Conservation (phyloP, 1,140 invertebrate species). For the Melanaphis sacchari region DNA sequence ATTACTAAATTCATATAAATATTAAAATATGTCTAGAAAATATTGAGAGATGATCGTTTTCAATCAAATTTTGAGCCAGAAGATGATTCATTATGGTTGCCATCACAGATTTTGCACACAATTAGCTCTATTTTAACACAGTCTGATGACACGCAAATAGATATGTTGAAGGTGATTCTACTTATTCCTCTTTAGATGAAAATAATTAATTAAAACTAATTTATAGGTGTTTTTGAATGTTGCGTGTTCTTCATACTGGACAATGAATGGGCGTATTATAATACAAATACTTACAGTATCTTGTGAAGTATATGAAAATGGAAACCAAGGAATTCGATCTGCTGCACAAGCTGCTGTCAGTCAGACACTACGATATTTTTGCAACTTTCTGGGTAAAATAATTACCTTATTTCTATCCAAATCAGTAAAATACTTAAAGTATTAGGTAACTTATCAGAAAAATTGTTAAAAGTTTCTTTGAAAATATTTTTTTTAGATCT, state of each 20-base stretch:
- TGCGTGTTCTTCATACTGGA: conserved; percentile 80
- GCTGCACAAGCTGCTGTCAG: conserved; percentile 83
- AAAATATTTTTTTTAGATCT: neutral
- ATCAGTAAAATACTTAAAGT: neutral
- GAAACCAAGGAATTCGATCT: conserved; percentile 78
- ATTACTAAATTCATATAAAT: conserved; percentile 33
- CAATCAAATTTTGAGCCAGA: conserved; percentile 89
- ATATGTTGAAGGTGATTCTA: conserved; percentile 71
- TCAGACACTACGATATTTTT: conserved; percentile 82
- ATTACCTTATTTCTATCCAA: neutral
- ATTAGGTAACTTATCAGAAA: neutral
- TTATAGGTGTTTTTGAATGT: conserved; percentile 80
- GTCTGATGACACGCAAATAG: conserved; percentile 78
- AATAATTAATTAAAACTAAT: conserved; percentile 2
- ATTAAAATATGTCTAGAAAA: conserved; percentile 71
- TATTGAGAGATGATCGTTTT: conserved; percentile 88
- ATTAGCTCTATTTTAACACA: conserved; percentile 79
- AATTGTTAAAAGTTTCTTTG: neutral
- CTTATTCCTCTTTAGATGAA: neutral
- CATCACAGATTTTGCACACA: conserved; percentile 84
- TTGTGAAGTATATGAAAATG: conserved; percentile 76
- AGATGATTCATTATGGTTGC: conserved; percentile 89
- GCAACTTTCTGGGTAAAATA: conserved; percentile 74
- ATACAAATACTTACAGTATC: conserved; percentile 79
- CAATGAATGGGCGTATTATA: conserved; percentile 81